A percentile compares a stretch with the other conserved stretches of the same genome.
phyloP scores from a whole-genome alignment of 1,140 invertebrate species.

The Trachymyrmex cornetzi region DNA sequence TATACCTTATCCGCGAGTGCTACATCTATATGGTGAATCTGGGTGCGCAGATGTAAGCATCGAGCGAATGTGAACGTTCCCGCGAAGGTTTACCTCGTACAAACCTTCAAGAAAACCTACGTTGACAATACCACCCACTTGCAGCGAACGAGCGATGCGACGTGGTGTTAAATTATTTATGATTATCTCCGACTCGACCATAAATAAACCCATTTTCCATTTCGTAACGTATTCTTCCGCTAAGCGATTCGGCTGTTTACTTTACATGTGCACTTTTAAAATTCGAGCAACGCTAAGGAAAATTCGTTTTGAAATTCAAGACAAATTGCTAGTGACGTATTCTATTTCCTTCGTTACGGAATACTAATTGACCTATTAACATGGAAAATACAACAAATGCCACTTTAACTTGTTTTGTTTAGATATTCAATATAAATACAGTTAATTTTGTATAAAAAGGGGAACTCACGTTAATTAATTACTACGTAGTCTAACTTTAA shows the following conservation, averaged over 20 bases:
- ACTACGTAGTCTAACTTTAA: neutral
- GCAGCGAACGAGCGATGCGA: neutral
- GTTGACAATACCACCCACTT: slow-evolving; percentile 45
- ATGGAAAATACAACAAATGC: neutral
- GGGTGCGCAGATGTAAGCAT: slow-evolving; percentile 7
- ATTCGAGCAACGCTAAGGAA: neutral
- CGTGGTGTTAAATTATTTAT: slow-evolving; percentile 58
- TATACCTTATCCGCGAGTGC: slow-evolving; percentile 52
- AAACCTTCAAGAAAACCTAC: slow-evolving; percentile 6
- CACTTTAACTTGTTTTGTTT: neutral
- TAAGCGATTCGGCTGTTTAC: slow-evolving; percentile 47
- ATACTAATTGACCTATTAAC: slow-evolving; percentile 57
- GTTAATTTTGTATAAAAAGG: neutral
- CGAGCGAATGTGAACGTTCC: neutral
- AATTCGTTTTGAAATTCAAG: slow-evolving; percentile 19
- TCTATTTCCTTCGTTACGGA: slow-evolving; percentile 18
- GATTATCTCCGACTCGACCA: slow-evolving; percentile 48
- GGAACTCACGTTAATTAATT: neutral
- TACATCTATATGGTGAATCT: slow-evolving; percentile 62
- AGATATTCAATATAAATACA: neutral
- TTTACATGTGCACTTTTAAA: slow-evolving; percentile 33
- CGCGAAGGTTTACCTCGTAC: neutral
- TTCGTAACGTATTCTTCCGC: slow-evolving; percentile 12
- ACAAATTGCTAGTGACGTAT: slow-evolving; percentile 39
- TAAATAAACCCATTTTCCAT: slow-evolving; percentile 37